Evolutionary conservation across 2,797 vertebrate genomes (phyloP).

Genomic region (Halcyon badia): DNA sequence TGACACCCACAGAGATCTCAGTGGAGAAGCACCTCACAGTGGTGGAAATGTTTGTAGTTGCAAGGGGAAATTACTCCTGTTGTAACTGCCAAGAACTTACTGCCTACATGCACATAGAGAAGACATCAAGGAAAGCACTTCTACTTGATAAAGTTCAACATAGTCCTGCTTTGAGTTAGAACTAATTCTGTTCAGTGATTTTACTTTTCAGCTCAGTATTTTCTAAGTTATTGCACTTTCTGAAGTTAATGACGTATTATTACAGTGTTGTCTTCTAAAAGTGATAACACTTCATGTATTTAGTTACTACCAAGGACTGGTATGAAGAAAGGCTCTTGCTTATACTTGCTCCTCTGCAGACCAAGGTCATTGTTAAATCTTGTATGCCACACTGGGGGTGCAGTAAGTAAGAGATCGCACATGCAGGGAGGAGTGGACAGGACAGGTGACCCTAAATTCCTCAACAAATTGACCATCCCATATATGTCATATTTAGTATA

Average conservation of each 20-base stretch:
- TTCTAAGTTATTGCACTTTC: neutral
- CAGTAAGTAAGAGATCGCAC: neutral
- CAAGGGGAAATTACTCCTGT: neutral
- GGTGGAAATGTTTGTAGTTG: neutral
- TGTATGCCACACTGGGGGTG: neutral
- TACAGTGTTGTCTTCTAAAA: neutral
- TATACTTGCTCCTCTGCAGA: neutral
- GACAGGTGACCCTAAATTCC: neutral
- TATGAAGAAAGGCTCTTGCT: neutral
- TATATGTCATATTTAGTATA: neutral
- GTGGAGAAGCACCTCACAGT: neutral
- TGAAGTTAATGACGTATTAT: neutral
- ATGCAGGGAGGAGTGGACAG: neutral
- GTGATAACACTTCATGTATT: neutral
- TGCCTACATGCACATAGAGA: neutral
- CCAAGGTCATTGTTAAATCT: neutral
- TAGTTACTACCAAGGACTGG: neutral
- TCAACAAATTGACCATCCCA: neutral
- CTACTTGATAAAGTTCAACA: rapidly evolving
- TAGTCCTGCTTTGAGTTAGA: neutral
- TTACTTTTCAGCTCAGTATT: neutral
- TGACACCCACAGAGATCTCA: neutral
- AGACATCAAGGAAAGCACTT: neutral
- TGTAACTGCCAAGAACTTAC: neutral
- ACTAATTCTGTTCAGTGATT: neutral